Base-by-base conservation (phyloP, 2,113 vertebrate species). In the Synchiropus splendidus region DNA sequence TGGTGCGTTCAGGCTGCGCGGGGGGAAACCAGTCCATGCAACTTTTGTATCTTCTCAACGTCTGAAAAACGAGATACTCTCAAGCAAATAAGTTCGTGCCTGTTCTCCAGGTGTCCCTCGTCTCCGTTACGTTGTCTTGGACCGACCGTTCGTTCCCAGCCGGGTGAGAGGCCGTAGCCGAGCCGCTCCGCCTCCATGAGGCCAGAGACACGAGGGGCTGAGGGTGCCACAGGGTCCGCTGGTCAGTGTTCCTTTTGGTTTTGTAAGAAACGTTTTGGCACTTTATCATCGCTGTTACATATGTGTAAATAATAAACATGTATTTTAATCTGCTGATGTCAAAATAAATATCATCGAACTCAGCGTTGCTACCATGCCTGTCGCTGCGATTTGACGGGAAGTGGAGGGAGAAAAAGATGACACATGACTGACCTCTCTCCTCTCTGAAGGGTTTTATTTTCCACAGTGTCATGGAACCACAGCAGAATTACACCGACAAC, bases 261-360 rank as follows among this genome's bases (percentile, higher is more conserved):
- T 65, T 67, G 58, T 37, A 27, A 12, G 1, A 30, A 52, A 35
- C 3, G 47, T 74, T 57, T 77, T 78, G 75, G 77, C 81, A 79
- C 78, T 80, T 81, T 78, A 78, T 70, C 70, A 63, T 70, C 54
- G 49, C 64, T 80, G 81, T 80, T 72, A 63, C 67, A 81, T 69
- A 78, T 51, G 40, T 81, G 79, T 82, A 80, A 57, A 79, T 79
- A 80, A 50, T 51, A 74, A 75, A 74, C 74, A 66, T 78, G 77
- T 83, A 82, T 82, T 82, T 79, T 78, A 82, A 70, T 77, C 70
- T 75, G 64, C 72, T 68, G 69, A 80, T 76, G 74, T 83, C 75
- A 77, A 58, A 80, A 76, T 81, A 80, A 79, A 80, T 64, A 70
- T 56, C n/a, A n/a, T n/a, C n/a, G n/a, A n/a, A n/a, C n/a, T n/a